Evolutionary conservation across 2,888 invertebrate genomes (phyloP).

Genomic region (Yponomeuta plumbellus): DNA sequence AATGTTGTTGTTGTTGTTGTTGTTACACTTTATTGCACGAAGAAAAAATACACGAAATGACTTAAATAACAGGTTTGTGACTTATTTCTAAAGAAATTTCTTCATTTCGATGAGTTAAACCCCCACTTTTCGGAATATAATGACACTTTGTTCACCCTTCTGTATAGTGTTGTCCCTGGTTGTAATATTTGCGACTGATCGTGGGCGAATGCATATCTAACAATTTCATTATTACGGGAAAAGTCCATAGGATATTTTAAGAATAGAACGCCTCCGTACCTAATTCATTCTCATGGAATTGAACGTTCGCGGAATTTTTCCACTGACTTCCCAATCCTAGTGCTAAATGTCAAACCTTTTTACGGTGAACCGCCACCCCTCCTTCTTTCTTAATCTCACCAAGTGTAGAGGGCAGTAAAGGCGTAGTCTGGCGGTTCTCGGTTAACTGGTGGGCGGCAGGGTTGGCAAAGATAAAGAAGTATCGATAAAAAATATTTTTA

Average conservation of each 20-base stretch:
- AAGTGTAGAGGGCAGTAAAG: not conserved
- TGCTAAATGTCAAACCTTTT: conserved; percentile 29
- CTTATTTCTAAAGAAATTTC: too few relatives aligned
- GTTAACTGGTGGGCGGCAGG: not conserved
- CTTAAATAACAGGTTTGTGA: too few relatives aligned
- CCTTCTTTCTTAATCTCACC: conserved; percentile 23
- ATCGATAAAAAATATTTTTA: too few relatives aligned
- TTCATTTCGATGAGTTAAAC: too few relatives aligned
- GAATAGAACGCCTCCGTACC: not conserved
- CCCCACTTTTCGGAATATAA: too few relatives aligned
- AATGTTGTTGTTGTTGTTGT: too few relatives aligned
- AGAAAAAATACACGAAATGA: too few relatives aligned
- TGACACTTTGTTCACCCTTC: too few relatives aligned
- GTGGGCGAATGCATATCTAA: not conserved
- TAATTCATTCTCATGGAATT: not conserved
- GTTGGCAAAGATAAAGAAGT: not conserved
- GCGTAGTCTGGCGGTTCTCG: not conserved
- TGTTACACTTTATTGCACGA: too few relatives aligned
- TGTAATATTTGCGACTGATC: too few relatives aligned
- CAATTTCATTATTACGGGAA: not conserved
- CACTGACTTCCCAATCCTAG: conserved; percentile 12
- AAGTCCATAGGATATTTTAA: not conserved
- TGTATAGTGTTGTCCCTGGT: too few relatives aligned
- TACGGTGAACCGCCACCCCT: conserved; percentile 37
- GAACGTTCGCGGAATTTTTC: conserved; percentile 13